These are phyloP conservation scores for Pyxicephalus adspersus DNA, from an alignment of 2,113 vertebrate genomes.

Conservation along the genomic window DNA sequence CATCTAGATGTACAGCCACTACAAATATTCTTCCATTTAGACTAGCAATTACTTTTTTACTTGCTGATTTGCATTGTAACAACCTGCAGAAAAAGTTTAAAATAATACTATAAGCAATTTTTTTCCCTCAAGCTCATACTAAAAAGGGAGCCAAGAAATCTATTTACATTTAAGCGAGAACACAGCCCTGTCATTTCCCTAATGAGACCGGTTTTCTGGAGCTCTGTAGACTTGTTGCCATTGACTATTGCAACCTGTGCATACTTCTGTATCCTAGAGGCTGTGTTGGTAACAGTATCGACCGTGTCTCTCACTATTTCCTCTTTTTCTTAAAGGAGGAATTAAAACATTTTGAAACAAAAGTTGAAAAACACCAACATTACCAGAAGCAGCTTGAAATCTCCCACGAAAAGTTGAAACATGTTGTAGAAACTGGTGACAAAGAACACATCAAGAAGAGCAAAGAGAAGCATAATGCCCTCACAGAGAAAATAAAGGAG, in stretches of 20 bases:
- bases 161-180: too few relatives aligned
- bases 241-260: neutral
- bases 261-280: neutral
- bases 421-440: slow-evolving; percentile 84
- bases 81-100: too few relatives aligned
- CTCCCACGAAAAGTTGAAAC: slow-evolving; percentile 92
- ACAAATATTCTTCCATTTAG: too few relatives aligned
- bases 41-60: too few relatives aligned
- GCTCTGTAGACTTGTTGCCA: neutral
- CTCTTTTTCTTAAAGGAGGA: slow-evolving; percentile 78
- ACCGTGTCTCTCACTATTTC: neutral
- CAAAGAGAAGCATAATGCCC: slow-evolving; percentile 82
- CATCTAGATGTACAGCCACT: too few relatives aligned
- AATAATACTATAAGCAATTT: too few relatives aligned
- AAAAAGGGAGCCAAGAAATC: too few relatives aligned
- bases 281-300: neutral
- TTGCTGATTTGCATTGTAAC: too few relatives aligned
- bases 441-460: slow-evolving; percentile 83
- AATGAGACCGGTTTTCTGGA: neutral
- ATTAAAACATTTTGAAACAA: slow-evolving; percentile 92
- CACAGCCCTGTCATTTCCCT: too few relatives aligned
- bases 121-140: too few relatives aligned
- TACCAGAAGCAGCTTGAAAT: slow-evolving; percentile 94
- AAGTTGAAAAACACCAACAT: slow-evolving; percentile 94
- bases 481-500: slow-evolving; percentile 89